A percentile compares a stretch with the other conserved stretches of the same genome.
These are phyloP conservation scores for Gonatopus flavifemur DNA, from an alignment of 1,140 invertebrate genomes.

Conservation along the genomic window DNA sequence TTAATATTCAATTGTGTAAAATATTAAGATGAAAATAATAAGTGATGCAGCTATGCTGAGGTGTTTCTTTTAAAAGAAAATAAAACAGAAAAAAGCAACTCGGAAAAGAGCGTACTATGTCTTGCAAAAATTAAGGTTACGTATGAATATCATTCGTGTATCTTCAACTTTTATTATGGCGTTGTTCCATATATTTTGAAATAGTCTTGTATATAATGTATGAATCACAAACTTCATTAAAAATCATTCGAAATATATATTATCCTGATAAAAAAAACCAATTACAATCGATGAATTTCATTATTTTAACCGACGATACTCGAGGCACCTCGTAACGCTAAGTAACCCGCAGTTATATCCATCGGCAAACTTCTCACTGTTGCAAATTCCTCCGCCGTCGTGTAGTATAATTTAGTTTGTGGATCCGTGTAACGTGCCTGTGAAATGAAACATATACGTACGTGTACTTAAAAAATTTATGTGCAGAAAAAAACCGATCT, in stretches of 20 bases:
- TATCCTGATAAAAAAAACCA: neutral
- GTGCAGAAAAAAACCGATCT: neutral
- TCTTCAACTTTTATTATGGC: neutral
- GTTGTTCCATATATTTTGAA: neutral
- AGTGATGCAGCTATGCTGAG: no score
- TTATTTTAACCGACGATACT: slow-evolving; percentile 73
- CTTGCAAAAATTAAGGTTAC: no score
- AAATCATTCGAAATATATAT: neutral
- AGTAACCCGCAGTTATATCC: slow-evolving; percentile 86
- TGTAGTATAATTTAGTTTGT: slow-evolving; percentile 83
- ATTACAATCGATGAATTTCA: neutral
- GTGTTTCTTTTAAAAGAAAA: no score
- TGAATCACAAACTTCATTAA: neutral
- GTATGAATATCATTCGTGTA: no score
- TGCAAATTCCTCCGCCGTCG: slow-evolving; percentile 82
- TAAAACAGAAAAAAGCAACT: slow-evolving; percentile 7
- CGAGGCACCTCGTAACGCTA: slow-evolving; percentile 81
- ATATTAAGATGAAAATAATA: slow-evolving; percentile 33
- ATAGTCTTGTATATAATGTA: neutral
- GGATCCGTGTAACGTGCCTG: slow-evolving; percentile 87
- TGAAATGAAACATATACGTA: slow-evolving; percentile 39
- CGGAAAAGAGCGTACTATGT: neutral
- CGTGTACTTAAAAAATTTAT: slow-evolving; percentile 11
- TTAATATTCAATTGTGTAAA: slow-evolving; percentile 43
- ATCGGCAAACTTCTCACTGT: slow-evolving; percentile 82